These are phyloP conservation scores for Chelon auratus DNA, from an alignment of 2,797 vertebrate genomes.

Conservation along the genomic window DNA sequence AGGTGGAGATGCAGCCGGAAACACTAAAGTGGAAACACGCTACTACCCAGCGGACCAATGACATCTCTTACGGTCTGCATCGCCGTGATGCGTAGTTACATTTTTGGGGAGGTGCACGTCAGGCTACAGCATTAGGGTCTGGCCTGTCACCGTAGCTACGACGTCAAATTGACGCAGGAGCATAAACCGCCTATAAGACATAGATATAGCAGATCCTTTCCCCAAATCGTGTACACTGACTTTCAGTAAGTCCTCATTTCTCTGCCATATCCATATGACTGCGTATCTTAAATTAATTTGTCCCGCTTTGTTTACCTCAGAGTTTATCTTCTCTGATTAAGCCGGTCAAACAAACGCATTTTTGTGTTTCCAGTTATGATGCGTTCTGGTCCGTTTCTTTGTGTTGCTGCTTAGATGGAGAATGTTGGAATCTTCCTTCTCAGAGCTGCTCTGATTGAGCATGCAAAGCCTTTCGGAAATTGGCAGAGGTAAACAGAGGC, in stretches of 20 bases:
- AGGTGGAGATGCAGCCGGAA: too few relatives aligned
- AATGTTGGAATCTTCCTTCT: slow-evolving; percentile 43
- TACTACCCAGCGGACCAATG: too few relatives aligned
- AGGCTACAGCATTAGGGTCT: too few relatives aligned
- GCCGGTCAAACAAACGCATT: slow-evolving; percentile 35
- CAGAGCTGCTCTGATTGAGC: slow-evolving; percentile 77
- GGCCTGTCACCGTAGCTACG: too few relatives aligned
- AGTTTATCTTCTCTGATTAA: slow-evolving; percentile 50
- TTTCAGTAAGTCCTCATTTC: background rate
- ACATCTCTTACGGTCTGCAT: too few relatives aligned
- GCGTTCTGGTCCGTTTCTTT: slow-evolving; percentile 13
- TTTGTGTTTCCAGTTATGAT: slow-evolving; percentile 16
- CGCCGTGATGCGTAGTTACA: too few relatives aligned
- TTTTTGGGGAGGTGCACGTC: too few relatives aligned
- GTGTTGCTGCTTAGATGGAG: slow-evolving; percentile 20
- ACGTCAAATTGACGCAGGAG: too few relatives aligned
- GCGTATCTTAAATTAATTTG: background rate
- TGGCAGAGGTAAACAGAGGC: slow-evolving; percentile 85
- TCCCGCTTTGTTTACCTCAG: slow-evolving; percentile 10
- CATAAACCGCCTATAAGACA: too few relatives aligned
- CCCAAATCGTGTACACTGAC: background rate
- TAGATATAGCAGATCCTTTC: too few relatives aligned
- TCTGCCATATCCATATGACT: slow-evolving; percentile 3
- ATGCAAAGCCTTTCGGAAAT: slow-evolving; percentile 82
- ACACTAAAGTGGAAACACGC: too few relatives aligned